These are phyloP conservation scores for Falco columbarius DNA, from an alignment of 2,797 vertebrate genomes.

Conservation along the genomic window DNA sequence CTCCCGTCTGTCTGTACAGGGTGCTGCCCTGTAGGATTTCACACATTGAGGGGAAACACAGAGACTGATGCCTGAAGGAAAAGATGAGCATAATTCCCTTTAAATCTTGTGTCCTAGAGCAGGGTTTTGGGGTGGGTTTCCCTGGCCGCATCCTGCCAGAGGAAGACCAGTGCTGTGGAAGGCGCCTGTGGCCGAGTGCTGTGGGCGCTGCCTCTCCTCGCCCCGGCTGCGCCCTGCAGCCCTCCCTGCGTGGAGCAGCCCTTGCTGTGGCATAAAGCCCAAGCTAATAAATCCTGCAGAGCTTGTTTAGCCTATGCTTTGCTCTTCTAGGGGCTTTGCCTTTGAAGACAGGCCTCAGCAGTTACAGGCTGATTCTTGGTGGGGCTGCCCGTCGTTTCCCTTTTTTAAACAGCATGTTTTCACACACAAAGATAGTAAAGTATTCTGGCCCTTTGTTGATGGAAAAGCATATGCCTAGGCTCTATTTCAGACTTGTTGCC, in stretches of 20 bases:
- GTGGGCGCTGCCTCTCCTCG: neutral
- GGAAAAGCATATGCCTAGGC: neutral
- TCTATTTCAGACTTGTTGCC: neutral
- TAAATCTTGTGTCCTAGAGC: neutral
- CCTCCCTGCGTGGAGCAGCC: neutral
- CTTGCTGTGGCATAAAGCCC: neutral
- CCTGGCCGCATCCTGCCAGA: accelerated
- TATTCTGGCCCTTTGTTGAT: neutral
- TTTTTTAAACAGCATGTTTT: neutral
- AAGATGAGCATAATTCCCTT: neutral
- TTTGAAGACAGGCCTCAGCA: neutral
- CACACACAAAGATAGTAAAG: too few relatives aligned
- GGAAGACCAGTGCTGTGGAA: neutral
- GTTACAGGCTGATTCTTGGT: neutral
- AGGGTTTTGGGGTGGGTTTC: neutral
- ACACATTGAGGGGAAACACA: neutral
- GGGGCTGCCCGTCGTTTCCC: neutral
- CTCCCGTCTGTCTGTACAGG: accelerated
- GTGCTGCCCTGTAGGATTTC: neutral
- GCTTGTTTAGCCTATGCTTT: neutral
- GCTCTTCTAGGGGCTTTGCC: neutral
- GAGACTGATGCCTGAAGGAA: neutral
- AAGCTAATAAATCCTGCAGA: neutral
- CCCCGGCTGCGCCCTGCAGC: neutral
- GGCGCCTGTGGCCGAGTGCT: accelerated